Conservation (phyloP, 2,113 vertebrate species). For the Phylloscopus trochilus region DNA sequence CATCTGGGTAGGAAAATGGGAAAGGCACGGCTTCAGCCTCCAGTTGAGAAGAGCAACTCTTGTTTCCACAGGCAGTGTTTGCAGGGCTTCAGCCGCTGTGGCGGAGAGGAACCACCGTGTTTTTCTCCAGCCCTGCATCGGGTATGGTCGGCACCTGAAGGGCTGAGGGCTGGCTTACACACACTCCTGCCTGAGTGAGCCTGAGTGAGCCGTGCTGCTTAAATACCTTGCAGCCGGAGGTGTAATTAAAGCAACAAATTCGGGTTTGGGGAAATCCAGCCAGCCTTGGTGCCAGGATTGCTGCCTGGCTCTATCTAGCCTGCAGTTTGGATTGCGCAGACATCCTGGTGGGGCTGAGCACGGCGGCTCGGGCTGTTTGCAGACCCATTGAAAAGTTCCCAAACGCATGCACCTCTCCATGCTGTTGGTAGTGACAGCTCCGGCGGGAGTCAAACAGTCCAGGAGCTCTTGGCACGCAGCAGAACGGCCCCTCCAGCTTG, state of each 20-base stretch:
- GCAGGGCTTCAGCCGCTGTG: background rate
- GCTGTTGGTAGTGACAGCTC: background rate
- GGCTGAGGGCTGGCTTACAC: background rate
- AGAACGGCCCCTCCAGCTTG: background rate
- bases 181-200: background rate
- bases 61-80: background rate
- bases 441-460: background rate
- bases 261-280: conserved; percentile 17
- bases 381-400: conserved; percentile 29
- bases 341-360: background rate
- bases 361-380: background rate
- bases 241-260: conserved; percentile 34
- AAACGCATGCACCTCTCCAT: accelerated
- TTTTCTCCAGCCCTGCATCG: background rate
- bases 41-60: background rate
- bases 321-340: background rate
- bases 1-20: conserved; percentile 9
- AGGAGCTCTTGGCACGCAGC: background rate
- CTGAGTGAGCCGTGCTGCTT: background rate
- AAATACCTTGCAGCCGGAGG: background rate
- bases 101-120: background rate
- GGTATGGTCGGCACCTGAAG: background rate
- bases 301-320: background rate
- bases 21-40: background rate
- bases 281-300: background rate